phyloP scores from a whole-genome alignment of 2,113 vertebrate species.

The Ammospiza caudacuta region DNA sequence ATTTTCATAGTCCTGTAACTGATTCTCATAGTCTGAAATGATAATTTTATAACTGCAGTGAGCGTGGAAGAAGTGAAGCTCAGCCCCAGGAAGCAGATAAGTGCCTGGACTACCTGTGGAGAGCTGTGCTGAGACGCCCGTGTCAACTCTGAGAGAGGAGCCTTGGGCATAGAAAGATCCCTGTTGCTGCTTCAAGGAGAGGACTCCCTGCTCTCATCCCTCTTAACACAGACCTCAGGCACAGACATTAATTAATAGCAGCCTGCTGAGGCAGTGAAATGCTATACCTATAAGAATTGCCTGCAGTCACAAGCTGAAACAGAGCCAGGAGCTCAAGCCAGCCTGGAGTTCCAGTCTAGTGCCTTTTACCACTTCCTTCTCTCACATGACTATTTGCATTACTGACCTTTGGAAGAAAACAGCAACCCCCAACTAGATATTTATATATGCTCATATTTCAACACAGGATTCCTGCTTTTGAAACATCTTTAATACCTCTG shows the following conservation, averaged over 20 bases:
- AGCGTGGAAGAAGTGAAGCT: background rate
- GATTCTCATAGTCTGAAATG: slow-evolving; percentile 19
- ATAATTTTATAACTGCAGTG: slow-evolving; percentile 50
- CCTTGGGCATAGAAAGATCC: background rate
- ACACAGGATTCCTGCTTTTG: background rate
- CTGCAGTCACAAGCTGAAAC: background rate
- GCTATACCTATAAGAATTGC: background rate
- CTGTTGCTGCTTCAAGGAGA: background rate
- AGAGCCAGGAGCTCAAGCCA: background rate
- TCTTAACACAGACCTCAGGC: background rate
- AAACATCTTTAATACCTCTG: background rate
- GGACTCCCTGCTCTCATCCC: background rate
- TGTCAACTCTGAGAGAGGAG: background rate
- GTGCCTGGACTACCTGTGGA: background rate
- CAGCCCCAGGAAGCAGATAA: background rate
- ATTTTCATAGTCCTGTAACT: slow-evolving; percentile 45
- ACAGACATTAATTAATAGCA: slow-evolving; percentile 3
- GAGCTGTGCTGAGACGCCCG: background rate
- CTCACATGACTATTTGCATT: slow-evolving; percentile 23
- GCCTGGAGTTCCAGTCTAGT: slow-evolving; percentile 35
- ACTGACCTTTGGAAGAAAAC: background rate
- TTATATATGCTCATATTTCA: background rate
- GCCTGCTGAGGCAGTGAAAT: background rate
- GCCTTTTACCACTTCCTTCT: slow-evolving; percentile 52
- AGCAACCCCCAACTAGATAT: background rate